These are phyloP conservation scores for Pterocles burchelli DNA, from an alignment of 2,113 vertebrate species.

Conservation along the genomic window DNA sequence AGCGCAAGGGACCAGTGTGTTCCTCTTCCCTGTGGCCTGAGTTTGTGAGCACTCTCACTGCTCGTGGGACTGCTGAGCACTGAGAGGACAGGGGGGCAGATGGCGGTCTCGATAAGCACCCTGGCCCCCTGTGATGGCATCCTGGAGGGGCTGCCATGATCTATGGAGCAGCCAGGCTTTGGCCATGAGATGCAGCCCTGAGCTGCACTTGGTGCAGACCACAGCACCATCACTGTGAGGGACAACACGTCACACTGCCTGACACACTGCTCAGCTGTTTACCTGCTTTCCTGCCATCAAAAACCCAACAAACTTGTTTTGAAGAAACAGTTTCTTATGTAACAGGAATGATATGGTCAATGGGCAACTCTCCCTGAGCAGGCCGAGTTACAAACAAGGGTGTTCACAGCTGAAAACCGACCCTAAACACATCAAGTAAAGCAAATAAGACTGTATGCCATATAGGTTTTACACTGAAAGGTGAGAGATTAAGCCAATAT, in stretches of 20 bases:
- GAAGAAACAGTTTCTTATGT: neutral
- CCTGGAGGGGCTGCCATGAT: neutral
- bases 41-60: neutral
- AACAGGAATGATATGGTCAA: neutral
- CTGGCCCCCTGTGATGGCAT: fast-evolving
- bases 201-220: neutral
- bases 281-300: neutral
- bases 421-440: neutral
- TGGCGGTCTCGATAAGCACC: fast-evolving
- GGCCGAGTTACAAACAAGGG: neutral
- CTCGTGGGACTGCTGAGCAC: neutral
- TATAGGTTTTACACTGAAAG: neutral
- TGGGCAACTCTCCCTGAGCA: neutral
- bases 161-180: neutral
- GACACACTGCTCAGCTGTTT: neutral
- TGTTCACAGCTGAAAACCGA: neutral
- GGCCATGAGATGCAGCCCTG: neutral
- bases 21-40: fast-evolving
- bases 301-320: neutral
- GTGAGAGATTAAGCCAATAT: neutral
- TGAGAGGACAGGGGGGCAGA: fast-evolving
- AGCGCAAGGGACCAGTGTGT: fast-evolving
- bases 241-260: neutral
- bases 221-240: fast-evolving
- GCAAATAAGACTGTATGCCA: neutral